Evolutionary conservation across 2,888 invertebrate species (phyloP), one percentile per base, ranked within the genome.

Genomic region (Acleris cristana): DNA sequence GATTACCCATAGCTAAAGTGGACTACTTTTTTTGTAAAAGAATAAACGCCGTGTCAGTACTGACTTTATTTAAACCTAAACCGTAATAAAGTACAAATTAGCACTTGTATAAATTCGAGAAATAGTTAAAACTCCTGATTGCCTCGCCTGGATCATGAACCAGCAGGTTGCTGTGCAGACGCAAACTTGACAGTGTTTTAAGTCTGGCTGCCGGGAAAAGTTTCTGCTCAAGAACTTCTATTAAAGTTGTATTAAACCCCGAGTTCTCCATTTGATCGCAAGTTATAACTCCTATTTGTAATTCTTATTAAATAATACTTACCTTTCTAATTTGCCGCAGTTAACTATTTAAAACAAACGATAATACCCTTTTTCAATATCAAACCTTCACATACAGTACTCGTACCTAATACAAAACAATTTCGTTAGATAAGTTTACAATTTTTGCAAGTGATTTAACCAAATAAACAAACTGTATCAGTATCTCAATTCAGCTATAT

Each of bases 151-250:
- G 19, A 53, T 49, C 18, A 61, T 61, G 34, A 19, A 60, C 49
- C 40, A 44, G 49, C 19, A 51, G 19, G 44, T 61, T 56, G 60
- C 26, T 60, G 23, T 34, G 40, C 56, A 52, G 56, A 51, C 26
- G 40, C 54, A 59, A 54, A 54, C 49, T 49, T 56, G 49, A 51
- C 60, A 65, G 54, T 44, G 44, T 56, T 66, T 65, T 56, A 52
- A 66, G 52, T 48, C 19, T 66, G 40, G 40, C 40, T 26, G 44
- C 19, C 7, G 0, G 40, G 34, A 55, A 19, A 55, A 55, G 49
- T 65, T 65, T 61, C 51, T 18, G 16, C 23, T 55, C 55, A 44
- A 51, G 26, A 26, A 60, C 18, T 51, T 16, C 18, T 44, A 19
- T 49, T 51, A 48, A 64, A 52, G 14, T 30, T 23, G 16, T 18